Percentiles rank a stretch among this genome's conserved stretches.
Conservation (phyloP, 2,888 invertebrate genomes). For the Amblyjoppa proteus region DNA sequence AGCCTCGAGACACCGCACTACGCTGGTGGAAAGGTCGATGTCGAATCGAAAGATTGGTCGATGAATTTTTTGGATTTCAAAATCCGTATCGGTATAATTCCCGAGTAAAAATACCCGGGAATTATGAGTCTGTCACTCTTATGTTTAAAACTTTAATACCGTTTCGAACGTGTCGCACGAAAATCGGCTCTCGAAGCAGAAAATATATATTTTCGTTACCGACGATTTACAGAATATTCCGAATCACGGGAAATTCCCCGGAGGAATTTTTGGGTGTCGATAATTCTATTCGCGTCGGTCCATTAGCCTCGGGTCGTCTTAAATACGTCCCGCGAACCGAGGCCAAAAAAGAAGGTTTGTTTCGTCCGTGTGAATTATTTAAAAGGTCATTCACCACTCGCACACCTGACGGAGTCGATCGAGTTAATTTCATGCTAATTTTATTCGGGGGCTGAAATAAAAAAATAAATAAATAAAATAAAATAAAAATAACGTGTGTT, state of each 20-base stretch:
- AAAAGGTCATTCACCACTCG: conserved; percentile 61
- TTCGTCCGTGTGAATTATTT: conserved; percentile 24
- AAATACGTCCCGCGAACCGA: not conserved
- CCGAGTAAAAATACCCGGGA: too few species aligned
- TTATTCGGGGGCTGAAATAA: not conserved
- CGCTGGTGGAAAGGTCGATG: not conserved
- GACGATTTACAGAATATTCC: not conserved
- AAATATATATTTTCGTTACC: not conserved
- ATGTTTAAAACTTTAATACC: too few species aligned
- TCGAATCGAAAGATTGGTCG: not conserved
- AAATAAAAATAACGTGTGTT: not conserved
- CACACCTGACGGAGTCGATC: conserved; percentile 26
- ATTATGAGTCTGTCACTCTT: too few species aligned
- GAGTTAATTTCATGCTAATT: conserved; percentile 40
- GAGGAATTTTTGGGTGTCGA: not conserved
- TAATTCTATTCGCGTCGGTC: conserved; percentile 5
- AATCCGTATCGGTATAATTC: too few species aligned
- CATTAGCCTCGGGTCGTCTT: conserved; percentile 18
- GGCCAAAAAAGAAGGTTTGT: not conserved
- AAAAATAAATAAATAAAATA: conserved; percentile 13
- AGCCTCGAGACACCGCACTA: not conserved
- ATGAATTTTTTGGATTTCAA: too few species aligned
- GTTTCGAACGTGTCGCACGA: not conserved
- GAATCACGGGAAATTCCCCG: not conserved
- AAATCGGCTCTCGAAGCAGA: not conserved